A percentile compares a stretch with the other conserved stretches of the same genome.
These are phyloP conservation scores for Pterois miles DNA, from an alignment of 2,797 vertebrate genomes.

Conservation along the genomic window DNA sequence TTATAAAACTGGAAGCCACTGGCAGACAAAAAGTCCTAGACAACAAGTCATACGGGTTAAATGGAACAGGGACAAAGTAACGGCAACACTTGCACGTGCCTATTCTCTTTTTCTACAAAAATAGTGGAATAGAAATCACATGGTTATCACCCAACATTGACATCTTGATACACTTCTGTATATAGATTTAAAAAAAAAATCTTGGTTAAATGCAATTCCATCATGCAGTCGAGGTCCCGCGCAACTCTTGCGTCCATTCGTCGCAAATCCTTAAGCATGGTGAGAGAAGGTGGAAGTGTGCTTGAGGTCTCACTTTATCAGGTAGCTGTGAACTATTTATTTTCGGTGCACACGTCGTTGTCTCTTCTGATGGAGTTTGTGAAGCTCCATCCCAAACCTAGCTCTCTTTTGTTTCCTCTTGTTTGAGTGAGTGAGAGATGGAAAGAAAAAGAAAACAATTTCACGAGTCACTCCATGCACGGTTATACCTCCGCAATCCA, in stretches of 20 bases:
- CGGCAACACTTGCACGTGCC: slow-evolving; percentile 70
- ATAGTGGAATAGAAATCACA: slow-evolving; percentile 85
- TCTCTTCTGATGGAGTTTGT: slow-evolving; percentile 41
- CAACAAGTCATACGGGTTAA: slow-evolving; percentile 65
- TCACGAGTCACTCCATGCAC: slow-evolving; percentile 70
- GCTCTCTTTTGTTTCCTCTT: slow-evolving; percentile 36
- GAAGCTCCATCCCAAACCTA: slow-evolving; percentile 34
- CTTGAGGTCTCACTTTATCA: slow-evolving; percentile 57
- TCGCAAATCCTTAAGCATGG: slow-evolving; percentile 43
- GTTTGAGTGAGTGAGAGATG: slow-evolving; percentile 48
- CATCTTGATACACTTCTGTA: slow-evolving; percentile 81
- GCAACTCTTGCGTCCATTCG: slow-evolving; percentile 42
- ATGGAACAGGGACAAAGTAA: slow-evolving; percentile 70
- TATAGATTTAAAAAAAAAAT: slow-evolving; percentile 70
- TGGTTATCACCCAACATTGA: slow-evolving; percentile 79
- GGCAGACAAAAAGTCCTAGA: slow-evolving; percentile 81
- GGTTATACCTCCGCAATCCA: slow-evolving; percentile 44
- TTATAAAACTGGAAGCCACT: slow-evolving; percentile 87
- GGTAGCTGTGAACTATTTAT: slow-evolving; percentile 25
- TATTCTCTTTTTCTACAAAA: slow-evolving; percentile 83
- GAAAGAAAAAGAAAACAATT: slow-evolving; percentile 69
- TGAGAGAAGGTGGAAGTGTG: slow-evolving; percentile 65
- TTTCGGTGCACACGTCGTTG: slow-evolving; percentile 16
- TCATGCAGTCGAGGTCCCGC: slow-evolving; percentile 80
- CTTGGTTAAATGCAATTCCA: slow-evolving; percentile 79